Base-by-base conservation (phyloP, 2,888 invertebrate genomes). In the Macrosoma leucophasiata region DNA sequence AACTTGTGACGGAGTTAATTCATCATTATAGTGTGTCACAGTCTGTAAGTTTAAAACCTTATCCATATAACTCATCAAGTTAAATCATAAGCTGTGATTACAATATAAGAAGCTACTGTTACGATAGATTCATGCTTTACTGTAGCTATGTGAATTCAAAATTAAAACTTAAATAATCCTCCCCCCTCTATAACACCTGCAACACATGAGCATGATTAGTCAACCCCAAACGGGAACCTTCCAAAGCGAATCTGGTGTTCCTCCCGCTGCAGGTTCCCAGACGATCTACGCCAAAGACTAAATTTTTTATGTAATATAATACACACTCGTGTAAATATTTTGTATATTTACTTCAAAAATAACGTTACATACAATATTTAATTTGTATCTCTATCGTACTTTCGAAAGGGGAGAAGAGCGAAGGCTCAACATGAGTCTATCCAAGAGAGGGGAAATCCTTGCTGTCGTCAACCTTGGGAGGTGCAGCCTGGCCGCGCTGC, bases 401-500 rank as follows among this genome's bases (percentile, higher is more conserved):
- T 61, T 65, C 65, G 58, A 77, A 78, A 68, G 72, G 81, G 62
- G 76, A 77, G 78, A 63, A 67, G 71, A 74, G 65, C 62, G 43
- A 60, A 51, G 62, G 72, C 77, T 74, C 75, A 68, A 67, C 58
- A 62, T 53, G 60, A 66, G 64, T 72, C 72, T 92, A 94, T 78
- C 94, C 93, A 73, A 97, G 89, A 69, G 95, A 94, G 55, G 97
- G 97, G 85, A 97, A 97, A 84, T 96, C 96, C 77, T 92, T 92
- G 87, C 95, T 96, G 84, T 97, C 96, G 72, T 96, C 96, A 49
- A 97, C 95, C 78, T 96, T 95, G 11, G 96, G 95, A 52, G 91
- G 90, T 41, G 84, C 69, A 17, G 58, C 68, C 43, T 57, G 67
- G 30, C 56, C 57, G 41, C 73, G 69, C 43, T 62, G 62, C 39